Conservation (phyloP, 2,888 invertebrate species). For the Patella pellucida region DNA sequence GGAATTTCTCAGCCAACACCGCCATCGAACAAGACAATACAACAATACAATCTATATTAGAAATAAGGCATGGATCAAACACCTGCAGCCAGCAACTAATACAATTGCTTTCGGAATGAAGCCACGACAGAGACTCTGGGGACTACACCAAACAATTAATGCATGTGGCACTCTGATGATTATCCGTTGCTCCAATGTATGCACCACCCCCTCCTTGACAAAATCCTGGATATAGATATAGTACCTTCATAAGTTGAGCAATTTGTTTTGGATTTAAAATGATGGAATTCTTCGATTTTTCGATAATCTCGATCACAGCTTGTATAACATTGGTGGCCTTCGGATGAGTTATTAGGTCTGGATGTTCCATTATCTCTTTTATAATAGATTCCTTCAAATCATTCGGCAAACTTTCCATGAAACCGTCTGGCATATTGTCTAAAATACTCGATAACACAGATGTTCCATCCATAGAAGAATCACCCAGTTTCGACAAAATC, state of each 20-base stretch:
- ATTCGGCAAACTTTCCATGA: background rate
- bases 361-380: conserved; percentile 8
- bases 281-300: conserved; percentile 22
- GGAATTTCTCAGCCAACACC: no score
- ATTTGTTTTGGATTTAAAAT: conserved; percentile 41
- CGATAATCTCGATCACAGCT: conserved; percentile 29
- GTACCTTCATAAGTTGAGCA: conserved; percentile 52
- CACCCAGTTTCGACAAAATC: conserved; percentile 12
- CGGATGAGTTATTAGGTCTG: background rate
- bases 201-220: no score
- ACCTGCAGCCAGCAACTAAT: no score
- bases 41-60: no score
- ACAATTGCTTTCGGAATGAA: no score
- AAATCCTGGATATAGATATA: no score
- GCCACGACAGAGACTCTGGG: no score
- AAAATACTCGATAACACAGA: background rate
- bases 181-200: no score
- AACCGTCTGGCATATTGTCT: conserved; percentile 3
- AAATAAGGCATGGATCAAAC: no score
- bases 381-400: conserved; percentile 10
- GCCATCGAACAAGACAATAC: no score
- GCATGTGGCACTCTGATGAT: no score
- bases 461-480: background rate
- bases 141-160: no score
- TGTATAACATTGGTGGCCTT: conserved; percentile 28